These are phyloP conservation scores for Macrophya alboannulata DNA, from an alignment of 2,888 invertebrate genomes.

Conservation along the genomic window DNA sequence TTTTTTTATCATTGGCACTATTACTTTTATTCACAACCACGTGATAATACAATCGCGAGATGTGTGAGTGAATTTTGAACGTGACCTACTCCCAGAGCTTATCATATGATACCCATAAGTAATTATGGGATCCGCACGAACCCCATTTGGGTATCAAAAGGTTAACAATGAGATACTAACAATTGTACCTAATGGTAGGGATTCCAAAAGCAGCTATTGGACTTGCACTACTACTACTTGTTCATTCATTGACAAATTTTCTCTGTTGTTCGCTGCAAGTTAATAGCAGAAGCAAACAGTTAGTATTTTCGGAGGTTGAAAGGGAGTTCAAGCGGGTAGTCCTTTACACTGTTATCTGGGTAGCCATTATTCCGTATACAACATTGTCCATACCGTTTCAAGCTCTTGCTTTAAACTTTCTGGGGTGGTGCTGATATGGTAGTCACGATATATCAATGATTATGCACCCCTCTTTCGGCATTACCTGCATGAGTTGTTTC, in stretches of 20 bases:
- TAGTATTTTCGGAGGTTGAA: neutral
- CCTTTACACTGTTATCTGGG: neutral
- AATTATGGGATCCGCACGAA: neutral
- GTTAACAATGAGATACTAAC: neutral
- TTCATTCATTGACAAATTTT: no score
- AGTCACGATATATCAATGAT: neutral
- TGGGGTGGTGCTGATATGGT: slow-evolving; percentile 3
- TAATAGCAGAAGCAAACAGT: neutral
- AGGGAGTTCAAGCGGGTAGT: neutral
- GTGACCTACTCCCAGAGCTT: neutral
- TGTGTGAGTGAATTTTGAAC: neutral
- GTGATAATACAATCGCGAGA: neutral
- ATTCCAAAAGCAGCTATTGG: neutral
- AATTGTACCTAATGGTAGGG: neutral
- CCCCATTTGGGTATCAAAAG: neutral
- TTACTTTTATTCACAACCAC: neutral
- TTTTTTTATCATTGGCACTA: no score
- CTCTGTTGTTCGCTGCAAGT: no score
- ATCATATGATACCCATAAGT: no score
- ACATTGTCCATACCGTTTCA: neutral
- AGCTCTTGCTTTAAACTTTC: slow-evolving; percentile 2
- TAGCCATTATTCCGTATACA: neutral
- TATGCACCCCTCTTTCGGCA: neutral
- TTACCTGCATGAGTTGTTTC: neutral
- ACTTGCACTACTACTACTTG: neutral